Base-by-base conservation (phyloP, 1,140 invertebrate species). In the Tribolium castaneum region DNA sequence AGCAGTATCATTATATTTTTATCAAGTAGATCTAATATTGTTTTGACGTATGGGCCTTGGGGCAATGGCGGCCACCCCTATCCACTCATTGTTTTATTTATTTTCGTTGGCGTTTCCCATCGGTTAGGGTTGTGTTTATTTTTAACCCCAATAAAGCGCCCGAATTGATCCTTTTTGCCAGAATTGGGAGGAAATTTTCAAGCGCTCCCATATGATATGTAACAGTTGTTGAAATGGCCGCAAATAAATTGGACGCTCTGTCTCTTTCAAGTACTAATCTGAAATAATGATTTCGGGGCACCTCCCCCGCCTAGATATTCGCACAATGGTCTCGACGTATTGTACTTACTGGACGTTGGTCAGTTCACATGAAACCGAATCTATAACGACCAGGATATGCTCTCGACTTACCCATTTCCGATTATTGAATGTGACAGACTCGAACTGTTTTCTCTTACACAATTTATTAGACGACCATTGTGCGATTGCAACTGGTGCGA, bases 81-180 rank as follows among this genome's bases (percentile, higher is more conserved):
- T 77, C 62, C 70, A n/a, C 35, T 70, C 75, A 79, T 79, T 79
- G 62, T 79, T 79, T 79, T 79, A 79, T 79, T 79, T 79, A 79
- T 76, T 79, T 79, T 79, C 52, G 74, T 79, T 75, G 78, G 59
- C 78, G 75, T 73, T 78, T 79, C 59, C 59, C 59, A 66, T 66
- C 59, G 59, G 25, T 66, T 66, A 66, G 59, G 59, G 59, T 66
- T 66, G 59, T 66, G 59, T 35, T 66, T 66, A 66, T 66, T 66
- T 66, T 66, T 66, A 66, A 35, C 59, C 25, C 22, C 59, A 66
- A 66, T 66, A 66, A 66, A 66, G 59, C 25, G 30, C 7, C 30
- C 16, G 12, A 30, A 59, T 59, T 59, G 54, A 59, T 59, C 51
- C n/a, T 59, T 59, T 66, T 66, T 66, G 25, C 22, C 10, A 34